phyloP scores from a whole-genome alignment of 2,113 vertebrate genomes.

The Salvelinus fontinalis region DNA sequence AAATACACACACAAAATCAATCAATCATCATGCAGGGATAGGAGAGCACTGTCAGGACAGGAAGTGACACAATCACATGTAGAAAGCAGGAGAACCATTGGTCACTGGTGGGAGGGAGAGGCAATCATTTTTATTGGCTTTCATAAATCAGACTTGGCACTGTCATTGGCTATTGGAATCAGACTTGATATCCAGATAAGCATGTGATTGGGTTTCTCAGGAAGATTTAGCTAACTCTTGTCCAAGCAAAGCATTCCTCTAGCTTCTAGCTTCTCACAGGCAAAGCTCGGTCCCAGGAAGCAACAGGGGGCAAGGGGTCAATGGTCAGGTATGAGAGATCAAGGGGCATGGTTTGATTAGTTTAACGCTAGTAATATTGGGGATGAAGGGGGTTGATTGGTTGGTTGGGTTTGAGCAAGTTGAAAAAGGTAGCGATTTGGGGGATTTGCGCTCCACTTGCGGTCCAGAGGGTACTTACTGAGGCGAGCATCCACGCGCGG shows the following conservation, averaged over 20 bases:
- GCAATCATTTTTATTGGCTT: background rate
- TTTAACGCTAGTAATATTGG: conserved; percentile 7
- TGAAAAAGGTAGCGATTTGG: background rate
- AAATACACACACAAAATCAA: background rate
- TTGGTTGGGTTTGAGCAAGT: background rate
- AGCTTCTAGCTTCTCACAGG: background rate
- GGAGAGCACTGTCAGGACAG: background rate
- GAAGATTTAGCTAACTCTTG: no score
- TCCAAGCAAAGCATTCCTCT: background rate
- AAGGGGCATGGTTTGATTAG: background rate
- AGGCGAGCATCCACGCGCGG: conserved; percentile 44
- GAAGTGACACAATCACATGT: background rate
- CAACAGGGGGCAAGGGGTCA: background rate
- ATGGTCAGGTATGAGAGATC: background rate
- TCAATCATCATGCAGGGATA: no score
- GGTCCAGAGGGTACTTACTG: conserved; percentile 48
- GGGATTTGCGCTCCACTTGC: background rate
- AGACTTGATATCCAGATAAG: no score
- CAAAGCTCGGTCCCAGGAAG: background rate
- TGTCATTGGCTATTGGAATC: no score
- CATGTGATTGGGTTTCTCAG: no score
- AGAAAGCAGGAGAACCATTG: background rate
- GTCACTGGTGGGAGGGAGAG: background rate
- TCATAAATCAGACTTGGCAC: background rate
- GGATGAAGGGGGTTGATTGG: conserved; percentile 5